phyloP scores from a whole-genome alignment of 2,888 invertebrate genomes.

The Tetranychus truncatus region DNA sequence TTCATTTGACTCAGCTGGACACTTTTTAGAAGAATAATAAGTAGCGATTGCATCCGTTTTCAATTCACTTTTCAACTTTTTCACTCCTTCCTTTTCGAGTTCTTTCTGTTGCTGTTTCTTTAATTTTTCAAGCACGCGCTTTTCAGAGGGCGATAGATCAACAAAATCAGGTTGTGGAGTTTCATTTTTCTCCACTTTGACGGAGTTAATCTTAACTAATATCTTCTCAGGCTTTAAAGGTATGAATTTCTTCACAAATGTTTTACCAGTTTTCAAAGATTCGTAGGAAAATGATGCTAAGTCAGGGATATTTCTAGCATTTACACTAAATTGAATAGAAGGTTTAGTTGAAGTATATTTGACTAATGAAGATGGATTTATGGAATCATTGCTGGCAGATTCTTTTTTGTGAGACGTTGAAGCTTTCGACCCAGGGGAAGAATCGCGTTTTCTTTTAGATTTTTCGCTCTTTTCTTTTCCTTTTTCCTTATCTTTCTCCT shows the following conservation, averaged over 20 bases:
- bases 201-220: background rate
- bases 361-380: conserved; percentile 59
- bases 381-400: conserved; percentile 56
- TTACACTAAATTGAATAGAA: conserved; percentile 11
- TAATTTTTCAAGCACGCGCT: conserved; percentile 10
- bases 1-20: background rate
- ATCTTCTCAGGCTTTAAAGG: background rate
- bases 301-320: conserved; percentile 8
- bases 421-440: background rate
- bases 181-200: conserved; percentile 7
- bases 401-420: conserved; percentile 50
- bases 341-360: conserved; percentile 25
- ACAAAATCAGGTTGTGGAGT: background rate
- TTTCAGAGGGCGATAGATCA: conserved; percentile 12
- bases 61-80: conserved; percentile 6
- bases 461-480: conserved; percentile 4
- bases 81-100: conserved; percentile 2
- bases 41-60: conserved; percentile 14
- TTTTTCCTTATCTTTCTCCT: background rate
- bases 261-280: background rate
- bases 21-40: conserved; percentile 15
- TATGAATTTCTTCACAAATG: background rate
- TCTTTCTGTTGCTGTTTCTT: conserved; percentile 15
- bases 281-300: background rate
- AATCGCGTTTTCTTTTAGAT: background rate